phyloP scores from a whole-genome alignment of 2,888 invertebrate species.

The Chirona hameri region DNA sequence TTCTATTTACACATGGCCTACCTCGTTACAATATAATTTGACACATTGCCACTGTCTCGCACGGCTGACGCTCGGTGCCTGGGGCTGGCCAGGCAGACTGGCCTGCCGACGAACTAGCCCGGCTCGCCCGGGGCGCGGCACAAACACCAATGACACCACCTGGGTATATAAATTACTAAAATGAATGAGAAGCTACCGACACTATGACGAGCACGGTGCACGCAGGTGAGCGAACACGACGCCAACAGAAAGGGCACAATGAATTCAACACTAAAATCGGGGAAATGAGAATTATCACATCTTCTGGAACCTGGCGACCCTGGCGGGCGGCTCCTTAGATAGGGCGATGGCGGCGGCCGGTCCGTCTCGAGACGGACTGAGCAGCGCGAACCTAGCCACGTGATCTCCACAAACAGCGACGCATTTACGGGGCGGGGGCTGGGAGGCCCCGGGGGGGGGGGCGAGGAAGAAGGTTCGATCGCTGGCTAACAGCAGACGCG shows the following conservation, averaged over 20 bases:
- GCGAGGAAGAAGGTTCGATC: not conserved
- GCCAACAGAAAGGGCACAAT: not conserved
- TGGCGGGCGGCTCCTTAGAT: not conserved
- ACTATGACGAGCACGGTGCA: not conserved
- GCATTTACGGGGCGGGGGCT: not conserved
- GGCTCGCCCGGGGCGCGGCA: not conserved
- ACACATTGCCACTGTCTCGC: not conserved
- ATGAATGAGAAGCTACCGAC: slow-evolving; percentile 24
- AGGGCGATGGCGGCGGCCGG: not conserved
- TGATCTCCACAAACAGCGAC: not conserved
- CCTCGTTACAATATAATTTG: slow-evolving; percentile 13
- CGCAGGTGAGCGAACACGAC: not conserved
- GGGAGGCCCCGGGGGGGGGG: not conserved
- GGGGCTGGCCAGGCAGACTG: too few species aligned
- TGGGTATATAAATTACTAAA: slow-evolving; percentile 26
- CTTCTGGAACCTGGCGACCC: not conserved
- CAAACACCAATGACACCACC: not conserved
- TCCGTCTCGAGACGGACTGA: not conserved
- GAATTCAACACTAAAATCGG: slow-evolving; percentile 6
- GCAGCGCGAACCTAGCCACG: not conserved
- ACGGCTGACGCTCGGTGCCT: too few species aligned
- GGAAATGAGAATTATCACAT: slow-evolving; percentile 28
- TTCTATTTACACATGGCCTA: slow-evolving; percentile 26
- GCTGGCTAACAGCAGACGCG: not conserved
- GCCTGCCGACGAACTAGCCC: not conserved